Evolutionary conservation across 1,140 invertebrate species (phyloP).

Genomic region (Lepidurus apus): DNA sequence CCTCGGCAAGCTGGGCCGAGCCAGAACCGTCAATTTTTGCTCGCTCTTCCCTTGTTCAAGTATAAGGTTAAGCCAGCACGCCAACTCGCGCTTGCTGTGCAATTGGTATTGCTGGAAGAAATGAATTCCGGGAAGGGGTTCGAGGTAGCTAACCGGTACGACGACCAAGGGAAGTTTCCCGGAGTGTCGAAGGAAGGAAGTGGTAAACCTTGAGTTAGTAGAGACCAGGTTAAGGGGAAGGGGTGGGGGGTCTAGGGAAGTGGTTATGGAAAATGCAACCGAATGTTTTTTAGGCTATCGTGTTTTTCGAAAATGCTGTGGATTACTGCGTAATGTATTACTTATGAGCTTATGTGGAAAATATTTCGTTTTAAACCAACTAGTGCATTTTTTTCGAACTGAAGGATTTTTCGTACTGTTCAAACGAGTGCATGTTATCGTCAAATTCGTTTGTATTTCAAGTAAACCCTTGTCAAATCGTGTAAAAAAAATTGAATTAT

Average conservation of each 20-base stretch:
- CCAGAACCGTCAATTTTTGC: background rate
- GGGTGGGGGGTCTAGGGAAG: background rate
- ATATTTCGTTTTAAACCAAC: too few species aligned
- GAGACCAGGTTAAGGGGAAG: too few species aligned
- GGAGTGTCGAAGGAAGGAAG: background rate
- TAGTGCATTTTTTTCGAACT: too few species aligned
- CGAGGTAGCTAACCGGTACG: background rate
- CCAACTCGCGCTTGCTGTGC: background rate
- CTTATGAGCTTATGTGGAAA: too few species aligned
- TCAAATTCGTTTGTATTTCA: too few species aligned
- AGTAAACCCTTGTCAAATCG: too few species aligned
- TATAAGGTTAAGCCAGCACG: background rate
- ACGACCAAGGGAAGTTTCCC: background rate
- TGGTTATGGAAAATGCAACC: constrained; percentile 4
- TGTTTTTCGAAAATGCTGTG: background rate
- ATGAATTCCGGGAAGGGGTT: background rate
- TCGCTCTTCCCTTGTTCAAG: background rate
- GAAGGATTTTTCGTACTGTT: too few species aligned
- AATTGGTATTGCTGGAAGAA: background rate
- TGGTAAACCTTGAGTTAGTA: constrained; percentile 7
- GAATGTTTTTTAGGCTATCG: background rate
- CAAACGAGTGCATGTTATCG: too few species aligned
- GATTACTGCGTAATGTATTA: too few species aligned
- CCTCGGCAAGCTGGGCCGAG: background rate
- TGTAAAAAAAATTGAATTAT: too few species aligned